Percentiles rank a stretch among this genome's conserved stretches.
These are phyloP conservation scores for Mamestra brassicae DNA, from an alignment of 2,888 invertebrate species.

Conservation along the genomic window DNA sequence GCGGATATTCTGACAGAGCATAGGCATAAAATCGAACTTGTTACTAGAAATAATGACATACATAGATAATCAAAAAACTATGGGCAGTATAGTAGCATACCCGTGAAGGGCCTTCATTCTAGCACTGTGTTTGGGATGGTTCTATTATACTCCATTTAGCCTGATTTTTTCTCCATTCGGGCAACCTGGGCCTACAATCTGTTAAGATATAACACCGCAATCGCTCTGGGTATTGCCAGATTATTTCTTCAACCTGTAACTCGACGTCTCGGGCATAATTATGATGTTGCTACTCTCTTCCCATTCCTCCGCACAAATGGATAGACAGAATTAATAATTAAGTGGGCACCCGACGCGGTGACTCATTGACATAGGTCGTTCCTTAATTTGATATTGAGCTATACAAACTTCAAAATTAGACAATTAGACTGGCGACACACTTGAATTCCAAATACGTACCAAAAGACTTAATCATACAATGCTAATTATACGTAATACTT, in stretches of 20 bases:
- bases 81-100: too few relatives aligned
- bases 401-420: slow-evolving; percentile 50
- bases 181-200: too few relatives aligned
- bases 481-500: slow-evolving; percentile 62
- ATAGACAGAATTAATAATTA: slow-evolving; percentile 39
- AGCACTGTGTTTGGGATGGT: too few relatives aligned
- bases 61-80: too few relatives aligned
- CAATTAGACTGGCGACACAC: slow-evolving; percentile 49
- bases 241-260: not conserved
- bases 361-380: slow-evolving; percentile 47
- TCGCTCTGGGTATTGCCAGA: too few relatives aligned
- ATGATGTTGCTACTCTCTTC: not conserved
- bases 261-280: not conserved
- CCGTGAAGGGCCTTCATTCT: too few relatives aligned
- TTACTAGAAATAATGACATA: too few relatives aligned
- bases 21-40: too few relatives aligned
- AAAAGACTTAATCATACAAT: slow-evolving; percentile 55
- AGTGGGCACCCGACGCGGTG: slow-evolving; percentile 26
- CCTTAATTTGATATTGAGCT: slow-evolving; percentile 51
- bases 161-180: too few relatives aligned
- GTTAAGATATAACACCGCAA: too few relatives aligned
- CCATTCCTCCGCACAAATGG: not conserved
- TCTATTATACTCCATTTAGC: too few relatives aligned
- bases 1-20: too few relatives aligned
- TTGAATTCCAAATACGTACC: slow-evolving; percentile 60